These are phyloP conservation scores for Lepus oiostolus DNA, from an alignment of 2,797 vertebrate species.

Conservation along the genomic window DNA sequence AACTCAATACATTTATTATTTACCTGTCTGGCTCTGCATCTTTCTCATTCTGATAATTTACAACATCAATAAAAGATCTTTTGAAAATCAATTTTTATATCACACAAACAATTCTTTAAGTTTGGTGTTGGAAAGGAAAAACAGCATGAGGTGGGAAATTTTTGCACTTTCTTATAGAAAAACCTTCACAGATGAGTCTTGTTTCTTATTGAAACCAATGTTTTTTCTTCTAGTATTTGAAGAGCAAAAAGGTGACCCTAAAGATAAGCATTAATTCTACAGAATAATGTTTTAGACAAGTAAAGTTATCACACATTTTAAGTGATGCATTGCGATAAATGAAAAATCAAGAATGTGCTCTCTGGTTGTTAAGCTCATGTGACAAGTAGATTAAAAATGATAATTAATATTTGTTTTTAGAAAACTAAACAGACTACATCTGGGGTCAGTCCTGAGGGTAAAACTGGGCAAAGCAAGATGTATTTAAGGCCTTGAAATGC, in stretches of 20 bases:
- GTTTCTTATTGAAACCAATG: neutral
- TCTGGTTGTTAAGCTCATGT: neutral
- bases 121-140: no score
- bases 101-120: neutral
- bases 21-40: no score
- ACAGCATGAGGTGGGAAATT: no score
- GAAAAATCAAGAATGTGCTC: neutral
- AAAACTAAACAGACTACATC: neutral
- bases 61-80: no score
- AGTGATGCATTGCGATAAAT: neutral
- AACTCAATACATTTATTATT: no score
- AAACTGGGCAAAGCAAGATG: neutral
- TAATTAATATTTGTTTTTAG: neutral
- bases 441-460: neutral
- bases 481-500: fast-evolving
- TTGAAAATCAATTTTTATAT: neutral
- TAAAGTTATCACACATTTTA: neutral
- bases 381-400: neutral
- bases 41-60: no score
- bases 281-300: neutral
- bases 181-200: no score
- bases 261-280: neutral
- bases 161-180: neutral
- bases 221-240: neutral
- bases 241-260: neutral